Percentiles rank a stretch among this genome's conserved stretches.
These are phyloP conservation scores for Listronotus bonariensis DNA, from an alignment of 1,140 invertebrate species.

Conservation along the genomic window DNA sequence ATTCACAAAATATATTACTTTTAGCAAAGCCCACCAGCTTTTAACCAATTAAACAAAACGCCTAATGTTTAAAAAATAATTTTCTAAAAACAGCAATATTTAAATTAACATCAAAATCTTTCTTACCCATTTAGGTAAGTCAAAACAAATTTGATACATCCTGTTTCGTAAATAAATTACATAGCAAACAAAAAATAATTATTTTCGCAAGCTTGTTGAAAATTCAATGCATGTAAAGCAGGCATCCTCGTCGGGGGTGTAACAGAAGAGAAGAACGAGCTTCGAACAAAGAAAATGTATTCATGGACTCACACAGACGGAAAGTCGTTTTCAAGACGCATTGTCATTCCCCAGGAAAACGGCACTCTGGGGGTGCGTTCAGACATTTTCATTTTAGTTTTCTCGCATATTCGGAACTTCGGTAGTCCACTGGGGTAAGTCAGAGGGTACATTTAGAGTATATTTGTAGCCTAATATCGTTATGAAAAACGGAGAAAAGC, in stretches of 20 bases:
- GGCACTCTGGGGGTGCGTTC: conserved; percentile 47
- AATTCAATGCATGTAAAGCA: conserved; percentile 54
- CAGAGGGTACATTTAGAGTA: conserved; percentile 27
- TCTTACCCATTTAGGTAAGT: too few relatives aligned
- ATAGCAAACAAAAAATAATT: conserved; percentile 14
- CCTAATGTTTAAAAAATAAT: too few relatives aligned
- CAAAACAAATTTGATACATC: too few relatives aligned
- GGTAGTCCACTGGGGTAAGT: conserved; percentile 20
- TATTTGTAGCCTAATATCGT: conserved; percentile 24
- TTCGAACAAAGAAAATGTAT: conserved; percentile 51
- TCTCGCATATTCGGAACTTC: conserved; percentile 43
- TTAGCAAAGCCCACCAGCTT: too few relatives aligned
- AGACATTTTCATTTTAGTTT: conserved; percentile 54
- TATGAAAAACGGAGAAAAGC: background rate
- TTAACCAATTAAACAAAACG: too few relatives aligned
- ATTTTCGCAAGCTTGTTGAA: conserved; percentile 37
- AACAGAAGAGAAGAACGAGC: conserved; percentile 38
- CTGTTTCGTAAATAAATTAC: too few relatives aligned
- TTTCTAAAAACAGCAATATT: too few relatives aligned
- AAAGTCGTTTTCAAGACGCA: conserved; percentile 53
- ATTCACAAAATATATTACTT: too few relatives aligned
- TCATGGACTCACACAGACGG: conserved; percentile 52
- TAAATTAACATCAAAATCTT: too few relatives aligned
- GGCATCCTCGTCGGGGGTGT: conserved; percentile 27
- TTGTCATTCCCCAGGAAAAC: conserved; percentile 50